A percentile compares a stretch with the other conserved stretches of the same genome.
Evolutionary conservation across 2,797 vertebrate species (phyloP).

Genomic region (Chaenodraco wilsoni): DNA sequence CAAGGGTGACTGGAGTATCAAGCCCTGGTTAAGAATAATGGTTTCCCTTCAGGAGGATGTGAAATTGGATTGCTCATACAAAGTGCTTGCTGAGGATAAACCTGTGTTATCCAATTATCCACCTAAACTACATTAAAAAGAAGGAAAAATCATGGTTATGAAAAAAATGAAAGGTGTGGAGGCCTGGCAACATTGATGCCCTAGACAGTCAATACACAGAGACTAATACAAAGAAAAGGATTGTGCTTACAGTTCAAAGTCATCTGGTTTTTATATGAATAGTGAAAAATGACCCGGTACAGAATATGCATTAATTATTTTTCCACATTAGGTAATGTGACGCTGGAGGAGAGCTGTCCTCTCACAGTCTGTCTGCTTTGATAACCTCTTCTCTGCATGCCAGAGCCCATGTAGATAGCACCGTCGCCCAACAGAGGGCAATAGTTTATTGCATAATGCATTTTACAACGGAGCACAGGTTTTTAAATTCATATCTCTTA

Average conservation of each 20-base stretch:
- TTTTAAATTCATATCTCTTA: slow-evolving; percentile 60
- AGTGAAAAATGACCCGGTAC: slow-evolving; percentile 23
- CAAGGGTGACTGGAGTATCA: slow-evolving; percentile 85
- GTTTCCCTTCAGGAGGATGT: slow-evolving; percentile 87
- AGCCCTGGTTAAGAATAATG: slow-evolving; percentile 87
- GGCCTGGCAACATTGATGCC: slow-evolving; percentile 75
- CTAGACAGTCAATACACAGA: slow-evolving; percentile 66
- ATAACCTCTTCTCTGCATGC: slow-evolving; percentile 52
- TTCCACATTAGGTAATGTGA: slow-evolving; percentile 18
- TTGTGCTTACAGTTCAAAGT: slow-evolving; percentile 35
- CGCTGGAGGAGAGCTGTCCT: slow-evolving; percentile 10
- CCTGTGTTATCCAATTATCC: slow-evolving; percentile 90
- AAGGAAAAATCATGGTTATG: slow-evolving; percentile 7
- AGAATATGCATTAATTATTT: slow-evolving; percentile 17
- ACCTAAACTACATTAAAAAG: slow-evolving; percentile 84
- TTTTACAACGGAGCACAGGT: slow-evolving; percentile 48
- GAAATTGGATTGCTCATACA: slow-evolving; percentile 91
- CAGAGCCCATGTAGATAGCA: slow-evolving; percentile 76
- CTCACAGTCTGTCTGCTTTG: slow-evolving; percentile 34
- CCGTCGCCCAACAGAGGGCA: slow-evolving; percentile 86
- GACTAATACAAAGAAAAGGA: slow-evolving; percentile 44
- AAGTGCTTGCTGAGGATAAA: slow-evolving; percentile 89
- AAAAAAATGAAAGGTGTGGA: slow-evolving; percentile 70
- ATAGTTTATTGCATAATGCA: slow-evolving; percentile 84
- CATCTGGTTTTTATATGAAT: slow-evolving; percentile 29